Percentiles rank a stretch among this genome's conserved stretches.
These are phyloP conservation scores for Palaemon carinicauda DNA, from an alignment of 1,140 invertebrate species.

Conservation along the genomic window DNA sequence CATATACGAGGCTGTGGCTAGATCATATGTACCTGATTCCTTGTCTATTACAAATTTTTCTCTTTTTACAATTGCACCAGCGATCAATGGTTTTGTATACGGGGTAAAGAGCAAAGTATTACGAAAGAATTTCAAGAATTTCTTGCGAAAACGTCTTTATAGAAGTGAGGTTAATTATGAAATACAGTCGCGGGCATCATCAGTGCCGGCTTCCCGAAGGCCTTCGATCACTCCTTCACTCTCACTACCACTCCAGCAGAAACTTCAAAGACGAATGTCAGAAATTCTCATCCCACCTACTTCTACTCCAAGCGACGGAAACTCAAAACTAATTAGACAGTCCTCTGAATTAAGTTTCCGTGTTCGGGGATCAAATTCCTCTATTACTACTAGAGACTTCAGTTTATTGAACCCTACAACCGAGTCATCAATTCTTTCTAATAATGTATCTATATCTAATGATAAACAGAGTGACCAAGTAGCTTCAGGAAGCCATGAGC, in stretches of 20 bases:
- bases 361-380: not conserved
- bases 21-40: slow-evolving; percentile 64
- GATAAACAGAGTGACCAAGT: not conserved
- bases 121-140: slow-evolving; percentile 78
- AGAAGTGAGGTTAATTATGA: slow-evolving; percentile 79
- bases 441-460: not conserved
- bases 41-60: slow-evolving; percentile 70
- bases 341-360: slow-evolving; percentile 46
- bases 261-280: slow-evolving; percentile 56
- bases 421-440: not conserved
- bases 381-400: slow-evolving; percentile 5
- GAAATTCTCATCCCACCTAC: slow-evolving; percentile 53
- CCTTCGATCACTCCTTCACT: slow-evolving; percentile 73
- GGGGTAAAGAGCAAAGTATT: slow-evolving; percentile 76
- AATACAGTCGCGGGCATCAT: slow-evolving; percentile 74
- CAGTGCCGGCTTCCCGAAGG: slow-evolving; percentile 76
- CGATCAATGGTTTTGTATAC: slow-evolving; percentile 79
- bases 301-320: slow-evolving; percentile 10
- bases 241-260: slow-evolving; percentile 45
- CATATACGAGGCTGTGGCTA: slow-evolving; percentile 70
- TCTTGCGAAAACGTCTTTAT: slow-evolving; percentile 79
- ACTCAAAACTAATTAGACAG: slow-evolving; percentile 28
- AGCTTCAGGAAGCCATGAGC: not conserved
- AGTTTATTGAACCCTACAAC: not conserved
- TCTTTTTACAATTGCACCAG: slow-evolving; percentile 75